Evolutionary conservation across 64 coral and sea anemone species (phyloP).

Genomic region (Actinia equina): DNA sequence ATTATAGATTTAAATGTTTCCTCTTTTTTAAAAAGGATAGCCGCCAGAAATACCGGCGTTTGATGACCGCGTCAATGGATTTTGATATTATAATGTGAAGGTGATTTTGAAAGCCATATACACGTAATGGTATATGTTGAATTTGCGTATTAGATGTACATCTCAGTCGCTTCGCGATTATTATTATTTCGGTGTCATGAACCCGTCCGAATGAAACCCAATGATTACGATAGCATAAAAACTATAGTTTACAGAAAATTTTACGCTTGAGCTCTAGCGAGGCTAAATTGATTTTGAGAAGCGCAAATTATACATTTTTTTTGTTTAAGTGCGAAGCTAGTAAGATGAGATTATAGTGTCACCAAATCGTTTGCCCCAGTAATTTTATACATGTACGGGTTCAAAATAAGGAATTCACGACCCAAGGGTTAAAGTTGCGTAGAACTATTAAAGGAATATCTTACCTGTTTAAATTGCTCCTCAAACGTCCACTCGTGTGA

Average conservation of each 20-base stretch:
- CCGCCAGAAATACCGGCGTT: constrained; percentile 11
- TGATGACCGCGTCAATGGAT: constrained; percentile 8
- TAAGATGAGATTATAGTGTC: neutral
- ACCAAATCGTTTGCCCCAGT: neutral
- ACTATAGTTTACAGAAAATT: neutral
- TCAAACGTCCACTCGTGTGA: constrained; percentile 94
- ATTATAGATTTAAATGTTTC: neutral
- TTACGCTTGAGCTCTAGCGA: neutral
- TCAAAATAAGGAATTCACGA: neutral
- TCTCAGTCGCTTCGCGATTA: neutral
- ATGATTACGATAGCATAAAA: neutral
- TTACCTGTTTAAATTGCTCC: constrained; percentile 92
- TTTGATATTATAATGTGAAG: constrained; percentile 4
- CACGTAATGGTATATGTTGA: neutral
- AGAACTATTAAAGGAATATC: constrained; percentile 1
- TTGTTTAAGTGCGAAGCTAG: neutral
- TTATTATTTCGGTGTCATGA: neutral
- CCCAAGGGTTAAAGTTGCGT: constrained; percentile 11
- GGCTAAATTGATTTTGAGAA: neutral
- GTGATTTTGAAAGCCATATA: neutral
- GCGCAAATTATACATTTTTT: neutral
- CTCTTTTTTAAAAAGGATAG: neutral
- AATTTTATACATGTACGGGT: neutral
- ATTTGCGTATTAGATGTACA: neutral
- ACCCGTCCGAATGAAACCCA: neutral